phyloP scores from a whole-genome alignment of 2,113 vertebrate species.

The Pitta sordida region DNA sequence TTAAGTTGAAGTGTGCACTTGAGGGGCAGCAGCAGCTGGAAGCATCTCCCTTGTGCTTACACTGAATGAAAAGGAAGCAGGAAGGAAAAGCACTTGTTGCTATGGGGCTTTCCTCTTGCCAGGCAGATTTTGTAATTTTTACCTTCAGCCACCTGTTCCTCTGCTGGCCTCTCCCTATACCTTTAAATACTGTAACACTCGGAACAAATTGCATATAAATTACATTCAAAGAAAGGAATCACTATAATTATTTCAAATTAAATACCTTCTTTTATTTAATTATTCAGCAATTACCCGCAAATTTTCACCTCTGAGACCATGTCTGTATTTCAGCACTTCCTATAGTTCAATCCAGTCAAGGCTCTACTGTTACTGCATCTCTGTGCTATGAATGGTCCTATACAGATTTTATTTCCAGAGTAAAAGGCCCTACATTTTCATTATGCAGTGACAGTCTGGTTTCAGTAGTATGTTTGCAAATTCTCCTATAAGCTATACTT shows the following conservation, averaged over 20 bases:
- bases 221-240: neutral
- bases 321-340: neutral
- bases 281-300: neutral
- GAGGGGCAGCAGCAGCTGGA: neutral
- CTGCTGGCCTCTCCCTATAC: neutral
- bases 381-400: neutral
- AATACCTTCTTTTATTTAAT: neutral
- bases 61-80: neutral
- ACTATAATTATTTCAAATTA: neutral
- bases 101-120: accelerated
- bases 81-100: neutral
- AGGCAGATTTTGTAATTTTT: neutral
- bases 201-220: neutral
- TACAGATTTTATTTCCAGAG: neutral
- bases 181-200: neutral
- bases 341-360: neutral
- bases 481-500: neutral
- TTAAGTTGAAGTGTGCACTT: neutral
- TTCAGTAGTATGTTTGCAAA: neutral
- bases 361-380: neutral
- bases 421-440: neutral
- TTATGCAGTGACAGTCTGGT: neutral
- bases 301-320: neutral
- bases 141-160: neutral
- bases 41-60: neutral